Evolutionary conservation across 2,113 vertebrate species (phyloP), one percentile per base, ranked within the genome.

Genomic region (Dicentrarchus labrax): DNA sequence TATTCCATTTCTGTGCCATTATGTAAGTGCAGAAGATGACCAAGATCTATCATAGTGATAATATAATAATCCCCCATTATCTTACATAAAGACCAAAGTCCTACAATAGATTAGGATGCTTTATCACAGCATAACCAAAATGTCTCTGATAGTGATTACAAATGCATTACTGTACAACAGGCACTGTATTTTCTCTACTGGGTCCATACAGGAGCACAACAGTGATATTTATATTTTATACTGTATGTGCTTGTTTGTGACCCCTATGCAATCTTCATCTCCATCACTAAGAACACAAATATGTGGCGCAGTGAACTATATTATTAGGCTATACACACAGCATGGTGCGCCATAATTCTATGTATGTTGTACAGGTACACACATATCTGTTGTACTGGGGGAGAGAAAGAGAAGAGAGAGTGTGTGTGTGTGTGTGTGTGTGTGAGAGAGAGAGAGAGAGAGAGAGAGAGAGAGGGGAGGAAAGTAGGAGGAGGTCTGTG

Each of bases 401-500:
- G 64, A 57, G 60, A 54, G 77, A 65, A 75, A 61, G 47, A 67
- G 30, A 30, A 30, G 30, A 30, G 30, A 30, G 30, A 30, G 30
- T 3, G 30, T 30, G 30, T 30, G 30, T 30, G 30, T 30, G n/a
- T n/a, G n/a, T n/a, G n/a, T n/a, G n/a, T n/a, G n/a, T n/a, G n/a
- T n/a, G n/a, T n/a, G 71, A 47, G 53, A 67, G 84, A 67, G 39
- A 47, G 51, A 67, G 82, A 72, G 45, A 64, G 38, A 12, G 22
- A 62, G 67, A 61, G 41, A 16, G 57, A 76, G 64, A 48, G 43
- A 57, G 67, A 17, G 36, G 15, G 24, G 11, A 36, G 41, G 39
- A 6, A 17, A 74, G 71, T 6, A 64, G 50, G 89, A 79, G 82
- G 89, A 87, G 86, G 89, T 59, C 53, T 84, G 80, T 88, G 89